Evolutionary conservation across 2,113 vertebrate genomes (phyloP), one percentile per base, ranked within the genome.

Genomic region (Chaetops frenatus): DNA sequence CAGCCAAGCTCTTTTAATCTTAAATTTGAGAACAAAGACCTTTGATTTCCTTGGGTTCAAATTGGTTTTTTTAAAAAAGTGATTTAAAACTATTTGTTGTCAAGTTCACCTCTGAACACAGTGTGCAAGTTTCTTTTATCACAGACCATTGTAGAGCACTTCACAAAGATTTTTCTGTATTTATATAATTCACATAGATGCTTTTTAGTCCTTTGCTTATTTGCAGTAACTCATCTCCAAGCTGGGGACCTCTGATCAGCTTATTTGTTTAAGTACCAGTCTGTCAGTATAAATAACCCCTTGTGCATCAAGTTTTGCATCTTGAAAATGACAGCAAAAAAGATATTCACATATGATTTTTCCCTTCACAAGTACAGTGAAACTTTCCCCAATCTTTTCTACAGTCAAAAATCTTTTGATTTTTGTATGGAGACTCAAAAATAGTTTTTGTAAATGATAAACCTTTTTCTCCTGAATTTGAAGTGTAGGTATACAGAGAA

Each of bases 251-350:
- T 88, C 57, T n/a, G 45, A 62, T 81, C 83, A 83, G 33, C 56
- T 95, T 95, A 66, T 83, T 90, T 94, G 70, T 78, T 80, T 86
- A 92, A 92, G 76, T 73, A 66, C 19, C 42, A 66, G 50, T n/a
- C 53, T 84, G 51, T 71, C 65, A 86, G 21, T 73, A 71, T 48
- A 95, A 88, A 80, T 60, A 90, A 73, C 7, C 4, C 10, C 33
- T 62, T 54, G 16, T 23, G 15, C 38, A 86, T 90, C 47, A 83
- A 67, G 42, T 4, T 70, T 94, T 78, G 44, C 21, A 31, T 44
- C 80, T 56, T 66, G 23, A 88, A 88, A 88, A 69, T 51, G 72
- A 42, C 9, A 82, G 48, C 5, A 54, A 61, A 71, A 80, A 51
- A 31, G 0, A 31, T 71, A 88, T 50, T 62, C 7, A 65, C 3